Percentiles rank a stretch among this genome's conserved stretches.
Conservation (phyloP, 92 coral and sea anemone genomes). For the Meandrina meandrites region DNA sequence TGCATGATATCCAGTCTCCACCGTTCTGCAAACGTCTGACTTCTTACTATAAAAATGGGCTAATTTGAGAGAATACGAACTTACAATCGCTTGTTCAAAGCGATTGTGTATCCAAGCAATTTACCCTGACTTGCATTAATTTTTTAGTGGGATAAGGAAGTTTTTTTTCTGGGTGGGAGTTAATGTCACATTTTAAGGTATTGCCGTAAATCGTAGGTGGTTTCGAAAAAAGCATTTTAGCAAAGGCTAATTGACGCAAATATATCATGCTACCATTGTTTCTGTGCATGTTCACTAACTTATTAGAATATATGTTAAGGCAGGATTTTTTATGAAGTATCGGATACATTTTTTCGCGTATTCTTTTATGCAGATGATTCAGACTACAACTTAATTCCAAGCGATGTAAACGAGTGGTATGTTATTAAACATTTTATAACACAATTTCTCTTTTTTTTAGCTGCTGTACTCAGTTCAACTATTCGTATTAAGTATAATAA, state of each 20-base stretch:
- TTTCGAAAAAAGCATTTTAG: not conserved
- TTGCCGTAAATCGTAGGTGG: not conserved
- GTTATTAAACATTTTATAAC: not conserved
- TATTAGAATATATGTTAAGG: not conserved
- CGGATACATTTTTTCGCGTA: not conserved
- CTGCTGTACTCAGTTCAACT: no score
- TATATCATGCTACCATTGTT: not conserved
- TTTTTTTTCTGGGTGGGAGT: no score
- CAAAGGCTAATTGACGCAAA: not conserved
- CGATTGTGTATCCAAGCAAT: not conserved
- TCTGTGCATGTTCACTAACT: not conserved
- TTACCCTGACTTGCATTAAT: no score
- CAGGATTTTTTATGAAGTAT: not conserved
- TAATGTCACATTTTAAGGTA: not conserved
- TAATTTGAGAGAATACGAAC: no score
- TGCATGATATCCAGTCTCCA: no score
- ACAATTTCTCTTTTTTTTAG: not conserved
- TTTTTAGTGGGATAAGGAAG: no score
- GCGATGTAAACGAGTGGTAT: not conserved
- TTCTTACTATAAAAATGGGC: not conserved
- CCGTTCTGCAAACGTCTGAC: no score
- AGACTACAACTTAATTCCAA: not conserved
- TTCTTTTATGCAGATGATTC: slow-evolving; percentile 1
- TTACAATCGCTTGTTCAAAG: not conserved
- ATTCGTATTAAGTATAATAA: no score